Evolutionary conservation across 2,797 vertebrate genomes (phyloP).

Genomic region (Phoxinus dragarum): DNA sequence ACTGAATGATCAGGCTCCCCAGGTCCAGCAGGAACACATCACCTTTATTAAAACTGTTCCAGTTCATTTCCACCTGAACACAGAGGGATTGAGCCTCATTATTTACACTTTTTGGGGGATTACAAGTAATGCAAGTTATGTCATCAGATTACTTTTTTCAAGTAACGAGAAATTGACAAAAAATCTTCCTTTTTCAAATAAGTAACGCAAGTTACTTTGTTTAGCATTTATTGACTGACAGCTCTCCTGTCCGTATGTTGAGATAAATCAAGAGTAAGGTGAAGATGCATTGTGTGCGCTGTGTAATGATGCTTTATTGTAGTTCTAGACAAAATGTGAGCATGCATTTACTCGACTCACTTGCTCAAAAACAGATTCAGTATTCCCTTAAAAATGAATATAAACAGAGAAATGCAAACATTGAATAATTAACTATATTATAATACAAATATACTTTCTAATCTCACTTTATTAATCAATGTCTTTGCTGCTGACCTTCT

Average conservation of each 20-base stretch:
- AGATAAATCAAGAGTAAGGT: background rate
- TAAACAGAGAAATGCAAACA: too few species aligned
- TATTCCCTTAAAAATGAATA: too few species aligned
- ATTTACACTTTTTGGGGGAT: background rate
- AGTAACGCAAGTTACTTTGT: background rate
- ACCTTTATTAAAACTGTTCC: constrained; percentile 87
- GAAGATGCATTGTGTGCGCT: background rate
- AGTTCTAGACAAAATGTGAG: background rate
- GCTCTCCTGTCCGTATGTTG: background rate
- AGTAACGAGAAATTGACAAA: background rate
- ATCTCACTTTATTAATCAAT: too few species aligned
- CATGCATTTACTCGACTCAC: too few species aligned
- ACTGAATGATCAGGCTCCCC: constrained; percentile 86
- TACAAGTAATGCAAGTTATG: background rate
- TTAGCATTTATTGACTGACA: background rate
- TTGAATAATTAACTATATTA: too few species aligned
- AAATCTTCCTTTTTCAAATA: background rate
- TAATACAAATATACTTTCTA: too few species aligned
- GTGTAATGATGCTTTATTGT: background rate
- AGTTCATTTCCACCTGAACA: constrained; percentile 85
- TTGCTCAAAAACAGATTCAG: too few species aligned
- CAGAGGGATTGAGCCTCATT: background rate
- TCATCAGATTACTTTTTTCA: background rate
- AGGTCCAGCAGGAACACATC: constrained; percentile 88
- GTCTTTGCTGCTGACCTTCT: too few species aligned